These are phyloP conservation scores for Drosophila willistoni DNA, from an alignment of 1,140 invertebrate species.

Conservation along the genomic window DNA sequence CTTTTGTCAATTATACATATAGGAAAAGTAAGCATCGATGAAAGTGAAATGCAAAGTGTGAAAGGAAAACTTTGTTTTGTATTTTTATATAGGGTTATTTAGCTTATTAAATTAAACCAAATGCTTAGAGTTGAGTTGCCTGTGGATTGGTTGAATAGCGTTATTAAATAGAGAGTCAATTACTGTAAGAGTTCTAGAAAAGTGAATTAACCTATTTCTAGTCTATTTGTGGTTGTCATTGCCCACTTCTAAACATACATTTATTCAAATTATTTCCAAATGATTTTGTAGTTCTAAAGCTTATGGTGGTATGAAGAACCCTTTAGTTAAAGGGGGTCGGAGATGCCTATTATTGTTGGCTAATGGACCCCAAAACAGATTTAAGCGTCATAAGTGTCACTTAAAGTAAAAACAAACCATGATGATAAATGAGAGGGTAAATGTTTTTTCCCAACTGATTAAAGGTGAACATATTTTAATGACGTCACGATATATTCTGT, in stretches of 20 bases:
- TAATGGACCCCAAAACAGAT: neutral
- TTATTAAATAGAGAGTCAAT: neutral
- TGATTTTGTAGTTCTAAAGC: neutral
- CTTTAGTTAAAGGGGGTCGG: neutral
- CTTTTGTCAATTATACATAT: neutral
- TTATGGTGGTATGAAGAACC: neutral
- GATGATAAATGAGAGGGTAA: neutral
- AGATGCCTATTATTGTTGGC: neutral
- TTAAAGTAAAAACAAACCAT: neutral
- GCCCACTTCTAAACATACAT: too few relatives aligned
- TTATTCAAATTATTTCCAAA: neutral
- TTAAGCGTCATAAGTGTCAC: neutral
- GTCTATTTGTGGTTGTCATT: neutral
- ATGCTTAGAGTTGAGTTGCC: neutral
- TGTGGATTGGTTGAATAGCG: neutral
- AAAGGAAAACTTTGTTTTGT: neutral
- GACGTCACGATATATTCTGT: too few relatives aligned
- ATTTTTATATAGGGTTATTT: neutral
- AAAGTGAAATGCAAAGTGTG: neutral
- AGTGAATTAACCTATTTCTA: neutral
- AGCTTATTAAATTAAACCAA: too few relatives aligned
- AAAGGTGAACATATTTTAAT: too few relatives aligned
- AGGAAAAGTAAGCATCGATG: neutral
- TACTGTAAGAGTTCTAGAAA: neutral
- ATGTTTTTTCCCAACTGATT: neutral